Conservation (phyloP, 1,140 invertebrate genomes). For the Tigriopus japonicus region DNA sequence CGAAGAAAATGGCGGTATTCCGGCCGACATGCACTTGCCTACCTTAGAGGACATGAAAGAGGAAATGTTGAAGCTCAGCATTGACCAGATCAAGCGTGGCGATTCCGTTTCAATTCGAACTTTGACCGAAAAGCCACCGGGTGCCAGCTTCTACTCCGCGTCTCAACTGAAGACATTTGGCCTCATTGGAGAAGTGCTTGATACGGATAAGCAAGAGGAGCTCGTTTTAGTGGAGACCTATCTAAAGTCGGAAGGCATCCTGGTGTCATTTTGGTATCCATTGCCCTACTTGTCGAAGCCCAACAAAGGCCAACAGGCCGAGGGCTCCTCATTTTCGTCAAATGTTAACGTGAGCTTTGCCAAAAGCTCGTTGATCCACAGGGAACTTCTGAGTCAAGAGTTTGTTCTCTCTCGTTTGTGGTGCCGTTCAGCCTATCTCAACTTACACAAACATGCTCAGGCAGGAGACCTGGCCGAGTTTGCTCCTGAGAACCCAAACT, state of each 20-base stretch:
- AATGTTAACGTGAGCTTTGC: not conserved
- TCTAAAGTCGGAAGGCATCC: conserved; percentile 26
- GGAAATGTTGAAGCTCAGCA: conserved; percentile 26
- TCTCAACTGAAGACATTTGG: conserved; percentile 28
- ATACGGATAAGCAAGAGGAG: conserved; percentile 26
- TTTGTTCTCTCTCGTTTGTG: conserved; percentile 22
- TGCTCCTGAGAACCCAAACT: not conserved
- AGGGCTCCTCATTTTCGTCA: not conserved
- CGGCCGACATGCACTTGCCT: conserved; percentile 28
- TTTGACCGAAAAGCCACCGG: conserved; percentile 22
- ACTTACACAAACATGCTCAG: conserved; percentile 22
- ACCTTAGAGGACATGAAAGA: conserved; percentile 29
- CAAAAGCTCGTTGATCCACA: conserved; percentile 25
- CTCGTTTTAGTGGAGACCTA: conserved; percentile 29
- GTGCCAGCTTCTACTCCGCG: conserved; percentile 21
- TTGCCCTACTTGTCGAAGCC: conserved; percentile 25
- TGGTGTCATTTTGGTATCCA: conserved; percentile 29
- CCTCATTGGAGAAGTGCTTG: conserved; percentile 26
- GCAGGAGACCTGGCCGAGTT: conserved; percentile 21
- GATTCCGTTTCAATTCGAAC: conserved; percentile 25
- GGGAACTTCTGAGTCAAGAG: conserved; percentile 24
- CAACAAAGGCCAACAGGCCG: conserved; percentile 12
- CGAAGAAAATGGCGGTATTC: conserved; percentile 30
- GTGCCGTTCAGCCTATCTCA: conserved; percentile 25
- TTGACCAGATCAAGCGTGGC: conserved; percentile 26